Base-by-base conservation (phyloP, 2,113 vertebrate genomes). In the Colaptes auratus region DNA sequence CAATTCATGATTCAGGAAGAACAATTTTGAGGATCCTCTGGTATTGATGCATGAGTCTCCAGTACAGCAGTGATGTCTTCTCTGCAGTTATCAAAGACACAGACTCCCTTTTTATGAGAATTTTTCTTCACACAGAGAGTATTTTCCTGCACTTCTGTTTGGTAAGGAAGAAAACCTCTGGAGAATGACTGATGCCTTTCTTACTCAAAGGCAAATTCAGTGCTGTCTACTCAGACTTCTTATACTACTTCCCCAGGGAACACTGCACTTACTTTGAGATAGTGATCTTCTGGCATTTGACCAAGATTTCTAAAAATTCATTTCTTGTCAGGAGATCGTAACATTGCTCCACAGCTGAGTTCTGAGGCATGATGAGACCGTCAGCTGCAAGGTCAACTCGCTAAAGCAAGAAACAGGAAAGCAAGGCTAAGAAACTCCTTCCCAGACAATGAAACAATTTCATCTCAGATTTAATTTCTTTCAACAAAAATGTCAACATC, bases 281-380 rank as follows among this genome's bases (percentile, higher is more conserved):
- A 86, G 56, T 35, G 48, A 83, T 90, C 65, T 72, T 83, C 61
- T 88, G 88, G 90, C 70, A 87, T 27, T 79, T 87, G 33, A 46
- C 24, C 70, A 93, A 84, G 55, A 61, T 78, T 84, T 90, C 58
- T 90, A 72, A 82, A 92, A 90, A 86, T 76, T 85, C 5, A 33
- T 87, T 82, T 82, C 39, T 89, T 93, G 59, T 95, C 58, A 66
- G 72, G 50, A 81, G 59, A 52, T 82, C 44, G 9, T 59, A 90
- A 70, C 44, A 66, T 85, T 46, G 28, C 23, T 89, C 16, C 30
- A 66, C 46, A 82, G 60, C 30, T 42, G 80, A 77, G 27, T 79
- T 93, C 55, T 90, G 16, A 82, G 84, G 60, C 71, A 66, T 46
- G 63, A 79, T 7, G 6, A 94, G 56, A 58, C 15, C 77, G 55